These are phyloP conservation scores for Pocota personata DNA, from an alignment of 2,888 invertebrate species.

Conservation along the genomic window DNA sequence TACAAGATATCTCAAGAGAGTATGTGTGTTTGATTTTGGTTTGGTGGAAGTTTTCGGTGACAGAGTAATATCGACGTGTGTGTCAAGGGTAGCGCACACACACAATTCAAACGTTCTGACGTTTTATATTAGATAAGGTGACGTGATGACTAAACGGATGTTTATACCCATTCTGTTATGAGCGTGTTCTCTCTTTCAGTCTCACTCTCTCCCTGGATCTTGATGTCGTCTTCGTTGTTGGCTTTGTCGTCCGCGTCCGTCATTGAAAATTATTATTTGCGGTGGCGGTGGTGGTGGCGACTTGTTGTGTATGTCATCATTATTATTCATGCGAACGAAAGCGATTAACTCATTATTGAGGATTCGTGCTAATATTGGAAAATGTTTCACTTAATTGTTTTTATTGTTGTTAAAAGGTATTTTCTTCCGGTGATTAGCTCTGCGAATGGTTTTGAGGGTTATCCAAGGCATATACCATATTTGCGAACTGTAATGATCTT, in stretches of 20 bases:
- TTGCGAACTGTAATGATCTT: too few relatives aligned
- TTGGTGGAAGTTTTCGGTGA: not conserved
- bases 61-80: constrained; percentile 13
- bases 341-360: constrained; percentile 37
- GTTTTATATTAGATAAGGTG: constrained; percentile 35
- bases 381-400: not conserved
- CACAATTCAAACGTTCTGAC: constrained; percentile 39
- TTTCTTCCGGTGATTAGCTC: too few relatives aligned
- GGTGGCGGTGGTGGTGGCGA: not conserved
- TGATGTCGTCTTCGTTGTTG: constrained; percentile 9
- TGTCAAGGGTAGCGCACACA: constrained; percentile 38
- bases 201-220: not conserved
- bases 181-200: constrained; percentile 1
- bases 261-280: constrained; percentile 37
- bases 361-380: constrained; percentile 13
- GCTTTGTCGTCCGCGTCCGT: constrained; percentile 21
- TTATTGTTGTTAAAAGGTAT: not conserved
- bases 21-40: not conserved
- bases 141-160: constrained; percentile 61
- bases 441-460: too few relatives aligned
- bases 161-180: constrained; percentile 11
- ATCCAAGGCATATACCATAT: too few relatives aligned
- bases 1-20: constrained; percentile 6
- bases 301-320: constrained; percentile 26
- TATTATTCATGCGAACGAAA: constrained; percentile 41